Percentiles rank a stretch among this genome's conserved stretches.
Evolutionary conservation across 2,113 vertebrate genomes (phyloP).

Genomic region (Coturnix japonica): DNA sequence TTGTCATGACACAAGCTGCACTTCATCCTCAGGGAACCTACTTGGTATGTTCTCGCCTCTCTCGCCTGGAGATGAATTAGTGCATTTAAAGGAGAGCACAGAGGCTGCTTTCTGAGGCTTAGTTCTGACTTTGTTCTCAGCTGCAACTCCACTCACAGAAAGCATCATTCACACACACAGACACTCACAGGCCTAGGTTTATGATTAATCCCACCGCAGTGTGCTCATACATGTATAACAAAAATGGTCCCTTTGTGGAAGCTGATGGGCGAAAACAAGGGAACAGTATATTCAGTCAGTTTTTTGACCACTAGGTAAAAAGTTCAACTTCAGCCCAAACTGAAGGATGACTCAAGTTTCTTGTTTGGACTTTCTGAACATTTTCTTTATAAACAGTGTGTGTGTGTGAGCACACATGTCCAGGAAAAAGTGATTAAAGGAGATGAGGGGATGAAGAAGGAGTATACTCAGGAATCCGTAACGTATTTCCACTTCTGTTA

Average conservation of each 20-base stretch:
- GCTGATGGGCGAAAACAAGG: constrained; percentile 44
- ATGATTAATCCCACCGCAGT: constrained; percentile 67
- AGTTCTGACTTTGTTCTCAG: constrained; percentile 73
- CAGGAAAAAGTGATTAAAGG: constrained; percentile 26
- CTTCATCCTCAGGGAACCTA: constrained; percentile 47
- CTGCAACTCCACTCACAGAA: constrained; percentile 73
- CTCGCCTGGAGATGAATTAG: constrained; percentile 75
- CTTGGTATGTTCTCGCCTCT: constrained; percentile 62
- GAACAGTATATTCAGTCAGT: constrained; percentile 71
- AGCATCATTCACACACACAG: constrained; percentile 76
- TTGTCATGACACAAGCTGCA: constrained; percentile 28
- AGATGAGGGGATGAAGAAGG: not conserved
- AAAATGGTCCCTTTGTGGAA: constrained; percentile 79
- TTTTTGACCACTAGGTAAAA: constrained; percentile 66
- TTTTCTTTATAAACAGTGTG: constrained; percentile 49
- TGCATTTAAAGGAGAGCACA: constrained; percentile 76
- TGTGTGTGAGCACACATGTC: constrained; percentile 22
- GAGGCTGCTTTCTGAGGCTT: constrained; percentile 75
- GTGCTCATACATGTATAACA: constrained; percentile 19
- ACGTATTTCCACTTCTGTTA: not conserved
- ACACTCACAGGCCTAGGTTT: constrained; percentile 59
- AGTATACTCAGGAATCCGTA: not conserved
- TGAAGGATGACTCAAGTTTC: constrained; percentile 66
- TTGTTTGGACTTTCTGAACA: constrained; percentile 50
- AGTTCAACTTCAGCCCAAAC: constrained; percentile 63